Evolutionary conservation across 2,113 vertebrate species (phyloP).

Genomic region (Dasyurus viverrinus): DNA sequence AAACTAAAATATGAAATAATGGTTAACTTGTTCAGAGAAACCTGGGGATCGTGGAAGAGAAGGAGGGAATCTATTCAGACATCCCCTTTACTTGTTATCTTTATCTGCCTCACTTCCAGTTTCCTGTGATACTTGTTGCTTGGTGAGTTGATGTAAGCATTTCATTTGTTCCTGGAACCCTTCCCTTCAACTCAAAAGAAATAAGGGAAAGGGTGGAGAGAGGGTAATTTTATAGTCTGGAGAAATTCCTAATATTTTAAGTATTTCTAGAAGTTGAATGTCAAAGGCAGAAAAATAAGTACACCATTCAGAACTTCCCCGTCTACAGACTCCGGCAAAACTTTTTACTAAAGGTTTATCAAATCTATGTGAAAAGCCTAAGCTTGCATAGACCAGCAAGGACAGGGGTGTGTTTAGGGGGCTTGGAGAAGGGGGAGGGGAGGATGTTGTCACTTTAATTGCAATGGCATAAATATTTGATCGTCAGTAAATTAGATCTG

Average conservation of each 20-base stretch:
- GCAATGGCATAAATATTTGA: constrained; percentile 95
- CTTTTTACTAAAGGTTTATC: constrained; percentile 79
- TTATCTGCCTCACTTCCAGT: background rate
- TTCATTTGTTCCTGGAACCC: background rate
- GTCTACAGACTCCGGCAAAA: constrained; percentile 77
- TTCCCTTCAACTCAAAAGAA: background rate
- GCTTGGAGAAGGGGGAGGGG: constrained; percentile 64
- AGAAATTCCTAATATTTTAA: background rate
- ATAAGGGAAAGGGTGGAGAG: background rate
- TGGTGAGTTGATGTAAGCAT: background rate
- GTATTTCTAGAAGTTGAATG: background rate
- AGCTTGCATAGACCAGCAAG: constrained; percentile 66
- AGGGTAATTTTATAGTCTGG: background rate
- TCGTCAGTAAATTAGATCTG: constrained; percentile 97
- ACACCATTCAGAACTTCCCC: background rate
- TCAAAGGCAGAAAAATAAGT: background rate
- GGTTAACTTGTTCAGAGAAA: background rate
- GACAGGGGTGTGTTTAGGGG: constrained; percentile 50
- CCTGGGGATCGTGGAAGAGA: background rate
- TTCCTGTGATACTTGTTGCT: background rate
- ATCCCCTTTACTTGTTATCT: background rate
- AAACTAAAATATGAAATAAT: background rate
- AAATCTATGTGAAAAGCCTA: constrained; percentile 80
- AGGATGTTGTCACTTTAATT: constrained; percentile 91
- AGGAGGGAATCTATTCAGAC: background rate